Percentiles rank a stretch among this genome's conserved stretches.
Conservation (phyloP, 1,140 invertebrate genomes). For the Drosophila navojoa region DNA sequence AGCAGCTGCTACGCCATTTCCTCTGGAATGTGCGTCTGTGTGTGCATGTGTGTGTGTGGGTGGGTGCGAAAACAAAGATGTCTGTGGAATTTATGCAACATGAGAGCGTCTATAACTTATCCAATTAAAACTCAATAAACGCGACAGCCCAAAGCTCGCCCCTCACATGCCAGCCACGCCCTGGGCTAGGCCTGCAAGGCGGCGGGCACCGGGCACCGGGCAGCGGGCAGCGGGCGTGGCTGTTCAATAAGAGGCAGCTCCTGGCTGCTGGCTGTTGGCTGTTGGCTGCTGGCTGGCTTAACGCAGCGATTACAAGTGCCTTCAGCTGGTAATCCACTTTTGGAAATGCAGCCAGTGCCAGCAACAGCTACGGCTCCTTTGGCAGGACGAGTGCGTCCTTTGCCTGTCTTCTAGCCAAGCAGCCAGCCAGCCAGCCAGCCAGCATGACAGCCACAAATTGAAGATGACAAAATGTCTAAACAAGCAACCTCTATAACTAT, state of each 20-base stretch:
- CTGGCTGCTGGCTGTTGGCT: background rate
- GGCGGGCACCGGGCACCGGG: too few relatives aligned
- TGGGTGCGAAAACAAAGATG: conserved; percentile 73
- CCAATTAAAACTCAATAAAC: conserved; percentile 82
- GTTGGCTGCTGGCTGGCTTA: conserved; percentile 52
- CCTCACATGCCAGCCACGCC: conserved; percentile 65
- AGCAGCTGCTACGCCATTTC: conserved; percentile 26
- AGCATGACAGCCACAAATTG: conserved; percentile 80
- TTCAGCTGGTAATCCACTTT: conserved; percentile 82
- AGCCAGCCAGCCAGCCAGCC: conserved; percentile 70
- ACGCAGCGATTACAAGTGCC: conserved; percentile 82
- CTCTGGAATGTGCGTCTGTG: too few relatives aligned
- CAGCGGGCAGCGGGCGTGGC: background rate
- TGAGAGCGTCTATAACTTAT: conserved; percentile 80
- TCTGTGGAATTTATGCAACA: conserved; percentile 79
- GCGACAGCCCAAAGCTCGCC: conserved; percentile 21
- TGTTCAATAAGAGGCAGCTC: conserved; percentile 62
- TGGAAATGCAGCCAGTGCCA: conserved; percentile 69
- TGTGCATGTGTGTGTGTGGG: conserved; percentile 18
- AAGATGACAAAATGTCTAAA: conserved; percentile 83
- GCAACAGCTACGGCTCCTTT: background rate
- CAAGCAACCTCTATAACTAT: conserved; percentile 44
- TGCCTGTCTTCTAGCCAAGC: conserved; percentile 49
- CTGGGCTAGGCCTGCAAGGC: conserved; percentile 18
- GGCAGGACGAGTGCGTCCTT: conserved; percentile 8